Percentiles rank a stretch among this genome's conserved stretches.
Evolutionary conservation across 2,888 invertebrate genomes (phyloP).

Genomic region (Drosophila flavopinicola): DNA sequence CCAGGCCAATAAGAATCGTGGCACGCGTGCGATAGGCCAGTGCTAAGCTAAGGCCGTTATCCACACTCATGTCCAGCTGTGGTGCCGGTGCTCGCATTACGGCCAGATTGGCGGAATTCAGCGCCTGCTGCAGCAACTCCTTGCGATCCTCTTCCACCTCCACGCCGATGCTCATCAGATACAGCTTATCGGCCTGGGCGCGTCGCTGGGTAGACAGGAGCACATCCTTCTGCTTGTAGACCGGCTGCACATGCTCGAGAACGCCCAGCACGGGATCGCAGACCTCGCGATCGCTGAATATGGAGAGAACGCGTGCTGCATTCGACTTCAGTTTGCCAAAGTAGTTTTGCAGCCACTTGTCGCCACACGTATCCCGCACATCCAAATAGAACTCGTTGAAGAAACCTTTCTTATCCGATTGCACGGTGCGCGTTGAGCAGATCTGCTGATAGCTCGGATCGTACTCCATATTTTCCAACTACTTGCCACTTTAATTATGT

Average conservation of each 20-base stretch:
- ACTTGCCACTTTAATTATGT: conserved; percentile 41
- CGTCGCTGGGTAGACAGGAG: conserved; percentile 87
- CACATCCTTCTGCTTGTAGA: conserved; percentile 88
- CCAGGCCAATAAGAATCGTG: conserved; percentile 86
- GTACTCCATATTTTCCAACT: conserved; percentile 55
- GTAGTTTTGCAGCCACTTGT: conserved; percentile 87
- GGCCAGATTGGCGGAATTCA: conserved; percentile 89
- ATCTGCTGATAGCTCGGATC: conserved; percentile 86
- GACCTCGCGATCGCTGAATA: conserved; percentile 84
- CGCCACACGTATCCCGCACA: conserved; percentile 84
- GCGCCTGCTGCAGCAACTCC: conserved; percentile 85
- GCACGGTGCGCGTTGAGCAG: conserved; percentile 91
- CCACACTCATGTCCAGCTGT: conserved; percentile 85
- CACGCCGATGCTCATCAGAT: conserved; percentile 85
- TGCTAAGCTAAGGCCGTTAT: conserved; percentile 88
- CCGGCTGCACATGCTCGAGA: conserved; percentile 88
- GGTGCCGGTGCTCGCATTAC: conserved; percentile 89
- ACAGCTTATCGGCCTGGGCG: conserved; percentile 87
- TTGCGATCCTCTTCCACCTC: conserved; percentile 33
- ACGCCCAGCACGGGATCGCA: conserved; percentile 86
- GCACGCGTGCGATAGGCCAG: conserved; percentile 89
- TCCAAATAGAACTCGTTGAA: conserved; percentile 88
- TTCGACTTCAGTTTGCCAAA: conserved; percentile 87
- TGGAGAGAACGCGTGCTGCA: conserved; percentile 86
- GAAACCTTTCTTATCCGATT: conserved; percentile 90